A percentile compares a stretch with the other conserved stretches of the same genome.
These are phyloP conservation scores for Intellagama lesueurii DNA, from an alignment of 2,797 vertebrate species.

Conservation along the genomic window DNA sequence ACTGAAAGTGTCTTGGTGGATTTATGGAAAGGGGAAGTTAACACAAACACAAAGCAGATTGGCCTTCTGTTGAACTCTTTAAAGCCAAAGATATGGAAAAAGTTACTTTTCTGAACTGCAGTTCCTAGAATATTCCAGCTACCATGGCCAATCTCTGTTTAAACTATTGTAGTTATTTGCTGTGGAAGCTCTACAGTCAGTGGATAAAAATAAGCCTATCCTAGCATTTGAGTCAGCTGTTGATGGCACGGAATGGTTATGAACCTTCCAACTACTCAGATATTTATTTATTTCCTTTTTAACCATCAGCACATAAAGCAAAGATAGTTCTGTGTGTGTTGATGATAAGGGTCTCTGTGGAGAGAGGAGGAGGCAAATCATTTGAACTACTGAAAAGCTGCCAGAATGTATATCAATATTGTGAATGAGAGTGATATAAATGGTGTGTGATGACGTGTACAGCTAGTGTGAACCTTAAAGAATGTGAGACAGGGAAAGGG, in stretches of 20 bases:
- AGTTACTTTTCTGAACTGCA: background rate
- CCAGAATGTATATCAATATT: background rate
- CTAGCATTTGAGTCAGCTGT: background rate
- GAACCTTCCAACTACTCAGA: background rate
- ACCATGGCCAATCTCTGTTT: background rate
- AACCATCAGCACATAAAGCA: background rate
- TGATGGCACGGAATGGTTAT: background rate
- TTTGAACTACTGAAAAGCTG: background rate
- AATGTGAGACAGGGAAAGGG: too few species aligned
- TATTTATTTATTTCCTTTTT: background rate
- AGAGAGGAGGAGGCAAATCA: background rate
- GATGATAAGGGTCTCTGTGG: background rate
- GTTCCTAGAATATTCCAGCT: background rate
- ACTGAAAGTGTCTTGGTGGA: too few species aligned
- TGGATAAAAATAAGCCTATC: background rate
- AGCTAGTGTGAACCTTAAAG: background rate
- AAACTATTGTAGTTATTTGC: background rate
- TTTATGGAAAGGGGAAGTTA: too few species aligned
- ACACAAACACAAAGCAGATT: too few species aligned
- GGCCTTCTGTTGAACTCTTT: too few species aligned
- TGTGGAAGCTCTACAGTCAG: background rate
- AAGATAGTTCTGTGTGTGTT: background rate
- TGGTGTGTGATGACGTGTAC: background rate
- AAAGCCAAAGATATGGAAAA: background rate
- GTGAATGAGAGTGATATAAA: background rate